Evolutionary conservation across 2,113 vertebrate genomes (phyloP).

Genomic region (Odocoileus hemionus): DNA sequence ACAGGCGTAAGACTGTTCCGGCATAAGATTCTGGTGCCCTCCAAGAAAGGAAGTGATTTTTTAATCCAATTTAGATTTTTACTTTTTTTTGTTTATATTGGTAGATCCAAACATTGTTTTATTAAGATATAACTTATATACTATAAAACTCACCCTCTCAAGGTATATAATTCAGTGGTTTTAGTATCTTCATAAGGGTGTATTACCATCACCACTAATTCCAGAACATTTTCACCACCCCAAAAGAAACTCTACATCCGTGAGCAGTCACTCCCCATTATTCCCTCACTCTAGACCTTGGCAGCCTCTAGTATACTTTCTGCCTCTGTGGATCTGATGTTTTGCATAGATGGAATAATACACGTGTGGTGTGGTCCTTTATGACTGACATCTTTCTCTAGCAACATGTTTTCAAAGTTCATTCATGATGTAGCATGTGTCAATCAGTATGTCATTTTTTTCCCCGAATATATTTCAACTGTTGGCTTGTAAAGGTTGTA

Average conservation of each 20-base stretch:
- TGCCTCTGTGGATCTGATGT: not conserved
- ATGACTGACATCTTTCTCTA: not conserved
- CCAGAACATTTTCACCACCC: not conserved
- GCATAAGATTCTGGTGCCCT: not conserved
- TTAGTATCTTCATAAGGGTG: not conserved
- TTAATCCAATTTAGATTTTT: slow-evolving; percentile 6
- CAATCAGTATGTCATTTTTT: not conserved
- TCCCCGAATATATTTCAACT: not conserved
- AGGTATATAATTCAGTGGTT: not conserved
- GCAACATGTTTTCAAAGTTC: not conserved
- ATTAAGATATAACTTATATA: not conserved
- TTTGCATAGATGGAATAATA: not conserved
- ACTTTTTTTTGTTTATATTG: not conserved
- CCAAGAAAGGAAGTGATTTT: not conserved
- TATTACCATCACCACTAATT: not conserved
- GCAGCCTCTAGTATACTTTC: not conserved
- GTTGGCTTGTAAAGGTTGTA: slow-evolving; percentile 85
- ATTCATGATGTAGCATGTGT: not conserved
- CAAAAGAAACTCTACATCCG: not conserved
- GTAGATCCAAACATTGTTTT: not conserved
- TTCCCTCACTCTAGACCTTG: not conserved
- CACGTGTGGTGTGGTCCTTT: not conserved
- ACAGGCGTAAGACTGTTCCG: not conserved
- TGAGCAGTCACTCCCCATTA: not conserved
- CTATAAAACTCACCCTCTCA: not conserved